Conservation (phyloP, 2,797 vertebrate genomes). For the Pipistrellus pipistrellus region DNA sequence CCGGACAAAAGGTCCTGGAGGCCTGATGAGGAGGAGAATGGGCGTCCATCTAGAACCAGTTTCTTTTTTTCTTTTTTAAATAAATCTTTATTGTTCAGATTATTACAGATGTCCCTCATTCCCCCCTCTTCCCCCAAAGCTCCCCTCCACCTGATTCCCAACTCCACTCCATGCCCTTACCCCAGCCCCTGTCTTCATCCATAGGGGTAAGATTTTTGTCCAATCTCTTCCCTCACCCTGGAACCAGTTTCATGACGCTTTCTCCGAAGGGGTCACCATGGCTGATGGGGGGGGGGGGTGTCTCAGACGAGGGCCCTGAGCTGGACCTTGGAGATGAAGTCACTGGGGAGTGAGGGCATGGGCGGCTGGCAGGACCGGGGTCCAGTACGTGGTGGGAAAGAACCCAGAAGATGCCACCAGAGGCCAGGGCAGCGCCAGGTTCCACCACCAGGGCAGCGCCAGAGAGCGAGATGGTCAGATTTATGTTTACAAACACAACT, state of each 20-base stretch:
- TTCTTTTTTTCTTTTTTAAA: no score
- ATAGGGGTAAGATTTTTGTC: no score
- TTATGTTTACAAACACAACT: slow-evolving; percentile 62
- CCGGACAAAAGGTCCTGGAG: background rate
- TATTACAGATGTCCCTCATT: no score
- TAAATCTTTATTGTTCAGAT: no score
- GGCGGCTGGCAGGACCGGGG: background rate
- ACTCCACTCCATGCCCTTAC: no score
- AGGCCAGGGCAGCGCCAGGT: background rate
- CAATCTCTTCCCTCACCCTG: no score
- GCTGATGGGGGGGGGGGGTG: background rate
- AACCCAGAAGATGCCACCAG: background rate
- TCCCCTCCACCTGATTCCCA: no score
- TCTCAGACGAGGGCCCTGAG: background rate
- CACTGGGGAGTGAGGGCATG: background rate
- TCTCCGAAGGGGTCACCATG: background rate
- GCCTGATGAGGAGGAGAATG: background rate
- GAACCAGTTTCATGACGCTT: background rate
- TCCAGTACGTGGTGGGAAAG: background rate
- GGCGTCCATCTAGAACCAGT: background rate
- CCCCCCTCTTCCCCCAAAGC: no score
- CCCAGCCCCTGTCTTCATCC: no score
- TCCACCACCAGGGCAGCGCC: background rate
- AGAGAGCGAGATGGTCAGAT: slow-evolving; percentile 7
- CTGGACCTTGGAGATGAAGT: background rate